Evolutionary conservation across 2,113 vertebrate species (phyloP), one percentile per base, ranked within the genome.

Genomic region (Labeo catla): DNA sequence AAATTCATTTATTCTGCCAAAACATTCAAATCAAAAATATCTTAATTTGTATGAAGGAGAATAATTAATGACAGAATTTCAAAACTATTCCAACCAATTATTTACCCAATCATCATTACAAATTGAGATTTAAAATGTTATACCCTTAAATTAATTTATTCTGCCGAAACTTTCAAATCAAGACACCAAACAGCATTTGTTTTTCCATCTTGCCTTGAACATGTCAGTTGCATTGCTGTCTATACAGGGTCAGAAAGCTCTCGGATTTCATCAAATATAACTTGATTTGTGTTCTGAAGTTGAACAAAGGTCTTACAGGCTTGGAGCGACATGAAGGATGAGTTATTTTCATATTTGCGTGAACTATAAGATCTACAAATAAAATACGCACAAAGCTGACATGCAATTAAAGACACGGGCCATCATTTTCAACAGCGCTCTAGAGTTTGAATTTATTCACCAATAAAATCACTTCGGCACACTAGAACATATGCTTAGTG

Each of bases 401-500:
- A 12, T 28, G n/a, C 23, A 65, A 72, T 45, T 72, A 61, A 43
- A 79, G 19, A 59, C 19, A 39, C 23, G 10, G 11, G 1, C 9
- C 3, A 23, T 61, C 54, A 79, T 61, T 57, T 39, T 45, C 6
- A 79, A 57, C 4, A 57, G 50, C 6, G 0, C 52, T 61, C 77
- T 45, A 45, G 54, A 80, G 19, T 13, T 80, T 78, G 6, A 80
- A 80, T 61, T 36, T 21, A 7, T 57, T 59, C 34, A 78, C 59
- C 52, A 80, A 80, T 45, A 61, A 80, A 79, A n/a, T 78, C 76
- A 39, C 76, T 36, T 36, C 34, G 57, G 36, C 19, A n/a, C 16
- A 59, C 19, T 79, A n/a, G 36, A 79, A 61, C 59, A 81, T 65
- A 81, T 63, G 39, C 57, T 63, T n/a, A 47, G 39, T 43, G 9